phyloP scores from a whole-genome alignment of 1,140 invertebrate species.

The Saccostrea cuccullata region DNA sequence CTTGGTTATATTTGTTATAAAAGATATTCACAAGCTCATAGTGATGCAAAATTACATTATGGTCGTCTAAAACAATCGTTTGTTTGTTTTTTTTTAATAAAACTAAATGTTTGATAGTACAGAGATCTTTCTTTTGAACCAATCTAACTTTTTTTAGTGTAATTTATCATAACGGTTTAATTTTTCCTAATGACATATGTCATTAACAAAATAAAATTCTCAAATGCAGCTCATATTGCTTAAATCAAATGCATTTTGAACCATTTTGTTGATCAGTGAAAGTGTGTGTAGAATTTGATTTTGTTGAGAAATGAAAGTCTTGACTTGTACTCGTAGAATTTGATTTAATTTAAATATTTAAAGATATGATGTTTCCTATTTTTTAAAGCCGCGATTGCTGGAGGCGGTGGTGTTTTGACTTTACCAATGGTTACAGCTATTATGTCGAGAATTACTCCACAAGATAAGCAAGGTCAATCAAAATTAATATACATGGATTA shows the following conservation, averaged over 20 bases:
- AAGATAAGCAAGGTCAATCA: constrained; percentile 36
- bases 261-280: background rate
- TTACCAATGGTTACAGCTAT: constrained; percentile 43
- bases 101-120: no score
- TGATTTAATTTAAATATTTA: background rate
- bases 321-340: background rate
- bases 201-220: background rate
- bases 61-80: no score
- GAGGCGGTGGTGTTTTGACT: constrained; percentile 35
- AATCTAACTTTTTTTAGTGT: no score
- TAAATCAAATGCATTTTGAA: background rate
- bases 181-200: no score
- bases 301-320: background rate
- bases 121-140: no score
- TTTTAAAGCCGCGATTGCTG: constrained; percentile 36
- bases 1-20: no score
- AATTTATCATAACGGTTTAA: no score
- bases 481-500: no score
- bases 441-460: constrained; percentile 48
- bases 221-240: background rate
- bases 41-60: no score
- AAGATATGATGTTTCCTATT: background rate
- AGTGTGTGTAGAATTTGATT: background rate
- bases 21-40: no score
- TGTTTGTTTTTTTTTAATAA: no score